These are phyloP conservation scores for Zosterops japonicus DNA, from an alignment of 2,113 vertebrate genomes.

Conservation along the genomic window DNA sequence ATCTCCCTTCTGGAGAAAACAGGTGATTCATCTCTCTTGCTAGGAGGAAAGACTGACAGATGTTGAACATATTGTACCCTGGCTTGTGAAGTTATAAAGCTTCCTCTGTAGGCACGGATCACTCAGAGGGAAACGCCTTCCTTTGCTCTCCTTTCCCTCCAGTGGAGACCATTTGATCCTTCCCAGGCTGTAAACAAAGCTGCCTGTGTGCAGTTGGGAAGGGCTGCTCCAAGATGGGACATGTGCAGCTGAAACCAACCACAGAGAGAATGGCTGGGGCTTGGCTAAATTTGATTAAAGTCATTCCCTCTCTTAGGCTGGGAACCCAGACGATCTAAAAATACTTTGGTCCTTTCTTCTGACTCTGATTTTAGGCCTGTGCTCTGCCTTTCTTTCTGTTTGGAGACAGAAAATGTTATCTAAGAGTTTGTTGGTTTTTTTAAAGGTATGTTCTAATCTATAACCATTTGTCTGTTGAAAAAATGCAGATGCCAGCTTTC, in stretches of 20 bases:
- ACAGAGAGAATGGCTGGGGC: conserved; percentile 17
- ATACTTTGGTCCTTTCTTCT: not conserved
- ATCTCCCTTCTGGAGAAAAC: not conserved
- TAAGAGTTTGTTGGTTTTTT: not conserved
- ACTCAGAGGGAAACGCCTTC: not conserved
- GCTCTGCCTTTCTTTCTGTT: not conserved
- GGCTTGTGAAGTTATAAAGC: not conserved
- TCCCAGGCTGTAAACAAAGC: not conserved
- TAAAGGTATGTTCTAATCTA: not conserved
- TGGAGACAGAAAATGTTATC: not conserved
- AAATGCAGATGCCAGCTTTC: conserved; percentile 10
- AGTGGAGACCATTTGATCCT: conserved; percentile 19
- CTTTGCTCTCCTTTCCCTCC: not conserved
- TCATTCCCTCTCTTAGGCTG: not conserved
- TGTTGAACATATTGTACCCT: conserved; percentile 29
- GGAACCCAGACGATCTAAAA: conserved; percentile 42
- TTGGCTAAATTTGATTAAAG: conserved; percentile 30
- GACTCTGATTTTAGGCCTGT: conserved; percentile 15
- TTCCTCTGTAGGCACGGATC: conserved; percentile 22
- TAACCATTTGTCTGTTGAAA: conserved; percentile 16
- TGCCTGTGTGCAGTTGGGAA: conserved; percentile 30
- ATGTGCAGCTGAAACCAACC: conserved; percentile 19
- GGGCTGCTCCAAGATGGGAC: conserved; percentile 20
- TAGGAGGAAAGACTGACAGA: conserved; percentile 36
- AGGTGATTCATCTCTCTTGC: conserved; percentile 42